Evolutionary conservation across 2,113 vertebrate genomes (phyloP).

Genomic region (Chionis minor): DNA sequence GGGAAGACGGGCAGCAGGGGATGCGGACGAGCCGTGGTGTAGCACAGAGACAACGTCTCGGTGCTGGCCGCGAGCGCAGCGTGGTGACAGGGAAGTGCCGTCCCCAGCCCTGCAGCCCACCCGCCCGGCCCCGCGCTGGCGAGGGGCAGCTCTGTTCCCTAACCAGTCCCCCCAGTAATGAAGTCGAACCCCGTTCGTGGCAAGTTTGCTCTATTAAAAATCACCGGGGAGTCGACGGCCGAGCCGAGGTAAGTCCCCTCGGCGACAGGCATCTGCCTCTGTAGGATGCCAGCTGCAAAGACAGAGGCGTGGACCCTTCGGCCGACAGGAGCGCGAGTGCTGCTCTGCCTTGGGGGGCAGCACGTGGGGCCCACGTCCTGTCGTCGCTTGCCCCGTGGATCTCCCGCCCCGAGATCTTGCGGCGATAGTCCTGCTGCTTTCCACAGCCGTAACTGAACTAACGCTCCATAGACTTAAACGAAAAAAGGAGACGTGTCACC

Average conservation of each 20-base stretch:
- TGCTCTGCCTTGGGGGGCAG: background rate
- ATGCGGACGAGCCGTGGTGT: background rate
- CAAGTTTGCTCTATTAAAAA: background rate
- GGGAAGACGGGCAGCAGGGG: background rate
- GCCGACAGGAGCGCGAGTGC: rapidly evolving
- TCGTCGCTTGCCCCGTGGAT: background rate
- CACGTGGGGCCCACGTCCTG: rapidly evolving
- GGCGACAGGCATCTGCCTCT: background rate
- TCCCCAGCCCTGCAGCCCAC: background rate
- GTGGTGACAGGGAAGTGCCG: background rate
- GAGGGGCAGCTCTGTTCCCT: background rate
- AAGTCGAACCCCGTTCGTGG: rapidly evolving
- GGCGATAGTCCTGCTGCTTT: background rate
- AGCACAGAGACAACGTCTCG: background rate
- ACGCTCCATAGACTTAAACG: background rate
- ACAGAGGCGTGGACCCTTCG: background rate
- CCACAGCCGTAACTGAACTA: background rate
- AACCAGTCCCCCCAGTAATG: background rate
- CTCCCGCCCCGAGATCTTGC: background rate
- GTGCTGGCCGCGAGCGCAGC: rapidly evolving
- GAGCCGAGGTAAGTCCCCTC: background rate
- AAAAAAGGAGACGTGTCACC: background rate
- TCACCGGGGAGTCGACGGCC: background rate
- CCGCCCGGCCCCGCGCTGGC: rapidly evolving
- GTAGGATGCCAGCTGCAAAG: background rate